Conservation (phyloP, 2,888 invertebrate genomes). For the Holacanthella duospinosa region DNA sequence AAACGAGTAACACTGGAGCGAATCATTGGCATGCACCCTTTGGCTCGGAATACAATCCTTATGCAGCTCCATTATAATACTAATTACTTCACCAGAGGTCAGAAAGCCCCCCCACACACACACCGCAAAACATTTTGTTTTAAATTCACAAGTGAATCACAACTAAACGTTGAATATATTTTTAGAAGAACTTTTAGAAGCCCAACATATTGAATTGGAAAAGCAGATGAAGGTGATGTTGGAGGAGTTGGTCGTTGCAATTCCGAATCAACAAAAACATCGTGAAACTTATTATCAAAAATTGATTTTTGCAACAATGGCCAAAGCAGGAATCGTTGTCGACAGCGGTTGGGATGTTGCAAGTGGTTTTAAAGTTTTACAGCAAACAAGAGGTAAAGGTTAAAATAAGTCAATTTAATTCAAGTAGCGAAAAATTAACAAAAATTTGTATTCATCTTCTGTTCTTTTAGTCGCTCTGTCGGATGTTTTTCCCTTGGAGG, state of each 20-base stretch:
- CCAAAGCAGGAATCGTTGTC: slow-evolving; percentile 19
- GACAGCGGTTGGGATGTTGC: too few relatives aligned
- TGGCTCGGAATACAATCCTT: too few relatives aligned
- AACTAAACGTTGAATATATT: not conserved
- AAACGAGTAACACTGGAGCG: too few relatives aligned
- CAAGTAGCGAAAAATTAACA: not conserved
- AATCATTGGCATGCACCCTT: too few relatives aligned
- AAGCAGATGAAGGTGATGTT: not conserved
- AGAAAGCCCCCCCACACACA: too few relatives aligned
- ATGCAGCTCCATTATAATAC: too few relatives aligned
- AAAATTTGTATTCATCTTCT: not conserved
- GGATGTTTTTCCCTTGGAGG: slow-evolving; percentile 24
- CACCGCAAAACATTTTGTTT: too few relatives aligned
- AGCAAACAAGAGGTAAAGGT: slow-evolving; percentile 23
- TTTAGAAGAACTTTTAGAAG: slow-evolving; percentile 8
- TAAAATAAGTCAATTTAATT: not conserved
- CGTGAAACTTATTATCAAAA: slow-evolving; percentile 29
- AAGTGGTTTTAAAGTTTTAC: slow-evolving; percentile 19
- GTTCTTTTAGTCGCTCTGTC: slow-evolving; percentile 16
- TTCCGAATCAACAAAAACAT: slow-evolving; percentile 22
- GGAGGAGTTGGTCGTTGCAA: slow-evolving; percentile 2
- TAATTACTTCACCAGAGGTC: too few relatives aligned
- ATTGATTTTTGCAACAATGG: slow-evolving; percentile 21
- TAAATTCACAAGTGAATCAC: too few relatives aligned
- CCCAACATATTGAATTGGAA: slow-evolving; percentile 7